phyloP scores from a whole-genome alignment of 2,888 invertebrate species.

The Matsumyia berberina region DNA sequence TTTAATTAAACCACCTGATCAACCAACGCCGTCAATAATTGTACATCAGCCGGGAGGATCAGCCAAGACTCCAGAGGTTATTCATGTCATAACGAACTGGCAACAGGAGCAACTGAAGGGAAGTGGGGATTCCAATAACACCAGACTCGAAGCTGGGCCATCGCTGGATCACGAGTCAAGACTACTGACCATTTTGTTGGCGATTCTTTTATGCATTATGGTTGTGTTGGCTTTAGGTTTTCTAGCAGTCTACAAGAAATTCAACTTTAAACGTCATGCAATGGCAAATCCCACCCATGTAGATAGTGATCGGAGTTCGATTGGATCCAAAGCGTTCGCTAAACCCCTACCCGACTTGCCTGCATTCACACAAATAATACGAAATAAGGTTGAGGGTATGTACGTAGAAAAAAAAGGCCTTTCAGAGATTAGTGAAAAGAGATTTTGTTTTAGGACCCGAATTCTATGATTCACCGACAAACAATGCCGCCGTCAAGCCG shows the following conservation, averaged over 20 bases:
- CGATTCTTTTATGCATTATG: conserved; percentile 81
- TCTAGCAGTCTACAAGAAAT: conserved; percentile 80
- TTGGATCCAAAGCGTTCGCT: conserved; percentile 61
- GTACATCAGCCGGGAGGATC: conserved; percentile 81
- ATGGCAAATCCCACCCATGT: neutral
- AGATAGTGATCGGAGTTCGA: conserved; percentile 38
- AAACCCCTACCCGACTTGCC: conserved; percentile 83
- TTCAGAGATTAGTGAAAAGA: neutral
- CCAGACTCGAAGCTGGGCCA: conserved; percentile 55
- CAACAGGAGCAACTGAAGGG: conserved; percentile 74
- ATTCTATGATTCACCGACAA: conserved; percentile 83
- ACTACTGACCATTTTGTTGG: conserved; percentile 80
- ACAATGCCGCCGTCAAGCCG: conserved; percentile 80
- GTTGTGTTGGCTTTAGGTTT: conserved; percentile 80
- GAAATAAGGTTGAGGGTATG: conserved; percentile 83
- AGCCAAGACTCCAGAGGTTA: conserved; percentile 81
- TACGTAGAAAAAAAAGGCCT: conserved; percentile 78
- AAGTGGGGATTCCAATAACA: conserved; percentile 41
- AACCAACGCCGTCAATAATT: conserved; percentile 82
- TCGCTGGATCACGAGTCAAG: conserved; percentile 80
- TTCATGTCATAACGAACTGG: conserved; percentile 82
- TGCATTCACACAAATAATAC: conserved; percentile 80
- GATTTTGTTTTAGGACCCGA: conserved; percentile 78
- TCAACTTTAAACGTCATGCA: conserved; percentile 46
- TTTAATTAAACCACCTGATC: conserved; percentile 81